Percentiles rank a stretch among this genome's conserved stretches.
Conservation (phyloP, 2,888 invertebrate species). For the Eristalinus aeneus region DNA sequence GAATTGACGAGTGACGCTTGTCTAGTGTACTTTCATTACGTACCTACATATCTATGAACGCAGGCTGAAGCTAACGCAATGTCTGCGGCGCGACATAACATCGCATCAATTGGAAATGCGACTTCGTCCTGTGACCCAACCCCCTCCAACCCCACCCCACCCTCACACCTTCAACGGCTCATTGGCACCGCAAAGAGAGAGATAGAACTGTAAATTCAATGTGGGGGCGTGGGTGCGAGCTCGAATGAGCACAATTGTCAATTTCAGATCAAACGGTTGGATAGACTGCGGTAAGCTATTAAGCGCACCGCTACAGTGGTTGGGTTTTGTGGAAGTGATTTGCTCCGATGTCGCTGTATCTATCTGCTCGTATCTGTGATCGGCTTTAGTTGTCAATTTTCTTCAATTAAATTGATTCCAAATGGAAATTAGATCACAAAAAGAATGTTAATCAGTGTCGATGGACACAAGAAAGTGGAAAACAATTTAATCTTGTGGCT, state of each 20-base stretch:
- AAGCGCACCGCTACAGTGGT: slow-evolving; percentile 54
- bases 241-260: slow-evolving; percentile 64
- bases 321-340: slow-evolving; percentile 32
- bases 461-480: slow-evolving; percentile 18
- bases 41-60: slow-evolving; percentile 52
- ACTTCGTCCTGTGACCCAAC: slow-evolving; percentile 40
- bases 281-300: slow-evolving; percentile 68
- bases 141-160: too few relatives aligned
- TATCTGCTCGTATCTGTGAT: slow-evolving; percentile 13
- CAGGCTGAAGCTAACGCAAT: slow-evolving; percentile 62
- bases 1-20: slow-evolving; percentile 63
- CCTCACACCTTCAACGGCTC: too few relatives aligned
- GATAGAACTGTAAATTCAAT: slow-evolving; percentile 51
- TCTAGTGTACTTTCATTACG: slow-evolving; percentile 51
- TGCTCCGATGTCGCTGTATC: slow-evolving; percentile 9
- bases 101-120: slow-evolving; percentile 63
- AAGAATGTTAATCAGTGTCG: slow-evolving; percentile 23
- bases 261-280: slow-evolving; percentile 68
- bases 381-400: slow-evolving; percentile 62
- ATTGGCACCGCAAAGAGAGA: not conserved
- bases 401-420: slow-evolving; percentile 65
- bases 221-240: not conserved
- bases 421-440: slow-evolving; percentile 51
- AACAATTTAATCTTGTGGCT: slow-evolving; percentile 14
- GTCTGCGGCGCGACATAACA: slow-evolving; percentile 59